Evolutionary conservation across 2,113 vertebrate species (phyloP), one percentile per base, ranked within the genome.

Genomic region (Seriola dumerili): DNA sequence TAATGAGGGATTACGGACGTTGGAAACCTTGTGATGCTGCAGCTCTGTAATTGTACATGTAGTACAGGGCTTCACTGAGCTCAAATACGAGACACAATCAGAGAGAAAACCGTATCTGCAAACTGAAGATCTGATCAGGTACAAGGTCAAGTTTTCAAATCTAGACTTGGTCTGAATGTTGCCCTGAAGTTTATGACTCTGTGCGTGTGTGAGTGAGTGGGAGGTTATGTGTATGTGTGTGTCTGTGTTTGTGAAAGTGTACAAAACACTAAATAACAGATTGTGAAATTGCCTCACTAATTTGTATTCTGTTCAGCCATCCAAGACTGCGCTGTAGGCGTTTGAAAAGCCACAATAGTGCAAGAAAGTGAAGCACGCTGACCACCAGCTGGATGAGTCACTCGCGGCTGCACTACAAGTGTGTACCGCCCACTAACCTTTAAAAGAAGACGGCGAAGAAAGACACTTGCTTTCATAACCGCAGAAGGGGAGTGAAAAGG

Each of bases 381-480:
- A 81, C 84, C 80, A 83, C 78, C 8, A 54, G 57, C 85, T 57
- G 38, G 71, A 75, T 91, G 85, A 89, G 81, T 89, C 90, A 88
- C 81, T 76, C 32, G 67, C 13, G 58, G 80, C 79, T 72, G 71
- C 29, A 68, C 38, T 76, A 83, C 70, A 73, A 81, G 61, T 55
- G 29, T 12, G 69, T 44, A 55, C 74, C 71, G 84, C 83, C 58
- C 88, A 87, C 84, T 48, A 76, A 76, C 84, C 72, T 76, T 81
- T 82, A 7, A 82, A 52, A 85, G 58, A 52, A 69, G 69, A 12
- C 32, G 34, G n/a, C 6, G 29, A 50, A 68, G 61, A 77, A 65
- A 70, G 64, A 62, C 71, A 42, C 73, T 84, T 59, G 61, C 81
- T 93, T 91, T 90, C 84, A 92, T 91, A 83, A 72, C 75, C n/a